Base-by-base conservation (phyloP, 2,113 vertebrate genomes). In the Sorex araneus region DNA sequence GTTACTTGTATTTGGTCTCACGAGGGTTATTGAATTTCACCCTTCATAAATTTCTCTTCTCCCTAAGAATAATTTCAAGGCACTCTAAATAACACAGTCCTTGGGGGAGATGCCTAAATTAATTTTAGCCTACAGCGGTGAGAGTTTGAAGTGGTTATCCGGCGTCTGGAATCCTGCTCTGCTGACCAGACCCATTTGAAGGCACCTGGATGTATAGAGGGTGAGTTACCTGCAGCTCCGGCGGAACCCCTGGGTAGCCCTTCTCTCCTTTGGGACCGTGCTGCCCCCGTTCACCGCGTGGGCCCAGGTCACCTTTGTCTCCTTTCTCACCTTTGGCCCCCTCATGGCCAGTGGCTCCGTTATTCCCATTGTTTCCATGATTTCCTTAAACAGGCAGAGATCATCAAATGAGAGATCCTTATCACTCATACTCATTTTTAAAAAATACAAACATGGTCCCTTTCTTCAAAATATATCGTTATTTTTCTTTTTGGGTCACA, bases 351-450 rank as follows among this genome's bases (percentile, higher is more conserved):
- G 98, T 98, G 87, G 98, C 98, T 95, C 98, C 98, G 23, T 98
- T 98, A 93, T 98, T 98, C 84, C 98, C 98, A 91, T 98, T 98
- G 95, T 98, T 98, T 50, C 98, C 98, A 54, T 98, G 98, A 76
- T 98, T 98, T 96, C 98, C 98, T 98, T 95, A 88, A 97, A 94
- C 18, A 93, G 95, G 25, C 36, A 96, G 90, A 94, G 16, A 32
- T 10, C 8, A 54, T 78, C 9, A 71, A 13, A 6, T 77, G 89
- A 84, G 86, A 75, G 88, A 89, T 57, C 19, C 21, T 6, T 13
- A 1, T 70, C 7, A 27, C 40, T 70, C 28, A 23, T 12, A 25
- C 28, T 87, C 27, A 45, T 27, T 50, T 89, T 90, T 34, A 19
- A 50, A 50, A 50, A 74, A 92, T 45, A 43, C 6, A 77, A 13